These are phyloP conservation scores for Corticium candelabrum DNA, from an alignment of 37 sponge, comb jelly and placozoan species.

Conservation along the genomic window DNA sequence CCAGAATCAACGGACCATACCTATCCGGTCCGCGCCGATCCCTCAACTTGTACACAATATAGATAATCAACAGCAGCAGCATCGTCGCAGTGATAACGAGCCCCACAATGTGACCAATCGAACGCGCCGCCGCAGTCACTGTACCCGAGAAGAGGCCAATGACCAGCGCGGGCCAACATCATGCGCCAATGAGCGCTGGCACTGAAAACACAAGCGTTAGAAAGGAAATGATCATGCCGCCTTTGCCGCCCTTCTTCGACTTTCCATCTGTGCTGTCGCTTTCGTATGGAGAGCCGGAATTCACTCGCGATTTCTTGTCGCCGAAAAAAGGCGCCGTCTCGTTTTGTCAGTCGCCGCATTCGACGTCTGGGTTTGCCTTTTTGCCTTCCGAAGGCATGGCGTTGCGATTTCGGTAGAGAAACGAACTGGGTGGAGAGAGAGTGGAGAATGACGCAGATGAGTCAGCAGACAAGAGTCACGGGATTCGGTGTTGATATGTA, in stretches of 20 bases:
- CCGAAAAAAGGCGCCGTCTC: neutral
- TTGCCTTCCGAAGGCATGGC: neutral
- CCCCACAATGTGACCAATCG: neutral
- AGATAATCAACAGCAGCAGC: neutral
- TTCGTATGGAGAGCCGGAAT: neutral
- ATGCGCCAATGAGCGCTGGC: neutral
- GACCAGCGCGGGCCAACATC: slow-evolving; percentile 6
- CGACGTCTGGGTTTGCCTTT: neutral
- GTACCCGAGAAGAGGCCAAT: neutral
- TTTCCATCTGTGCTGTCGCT: neutral
- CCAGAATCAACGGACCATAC: neutral
- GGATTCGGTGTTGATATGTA: too few relatives aligned
- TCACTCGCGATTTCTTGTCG: neutral
- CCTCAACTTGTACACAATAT: neutral
- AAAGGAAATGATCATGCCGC: neutral
- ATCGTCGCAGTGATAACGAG: neutral
- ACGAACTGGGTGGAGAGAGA: too few relatives aligned
- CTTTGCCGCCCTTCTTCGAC: neutral
- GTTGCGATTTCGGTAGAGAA: too few relatives aligned
- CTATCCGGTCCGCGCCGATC: neutral
- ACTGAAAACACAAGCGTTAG: neutral
- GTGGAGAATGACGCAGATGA: too few relatives aligned
- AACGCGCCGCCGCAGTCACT: neutral
- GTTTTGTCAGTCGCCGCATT: neutral
- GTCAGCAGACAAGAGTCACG: too few relatives aligned